Base-by-base conservation (phyloP, 2,797 vertebrate genomes). In the Micromesistius poutassou region DNA sequence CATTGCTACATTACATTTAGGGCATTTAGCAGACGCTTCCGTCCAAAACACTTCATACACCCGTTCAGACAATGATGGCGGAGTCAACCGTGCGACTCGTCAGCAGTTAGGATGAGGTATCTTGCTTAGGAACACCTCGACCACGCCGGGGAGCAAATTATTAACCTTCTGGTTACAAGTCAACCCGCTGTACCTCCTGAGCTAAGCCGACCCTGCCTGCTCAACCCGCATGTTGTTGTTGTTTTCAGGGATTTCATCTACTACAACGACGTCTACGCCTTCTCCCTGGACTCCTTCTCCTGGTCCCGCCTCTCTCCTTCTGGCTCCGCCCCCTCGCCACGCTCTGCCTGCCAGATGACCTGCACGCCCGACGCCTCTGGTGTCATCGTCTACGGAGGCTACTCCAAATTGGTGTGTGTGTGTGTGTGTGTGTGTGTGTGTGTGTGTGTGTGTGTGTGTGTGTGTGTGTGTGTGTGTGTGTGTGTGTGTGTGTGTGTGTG, bases 171-270 rank as follows among this genome's bases (percentile, higher is more conserved):
- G 31, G 31, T 31, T 31, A 31, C 31, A 31, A 4, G 31, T 31
- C 31, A 5, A 4, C 33, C 33, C 5, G 33, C 33, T 6, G 33
- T 5, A 35, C 33, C 33, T 1, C 33, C 33, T 35, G 5, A 6
- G 33, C 33, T 5, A 6, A 35, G 33, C 33, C 33, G 5, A 35
- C 33, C 33, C 33, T 6, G 33, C 42, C 33, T 33, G 6, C 0
- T 30, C 31, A 8, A 28, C n/a, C 36, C 35, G 74, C n/a, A 28
- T 25, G 62, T 12, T 66, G 62, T 66, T 28, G 62, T 28, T n/a
- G 50, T n/a, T 55, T 25, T 25, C 73, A 98, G 98, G 85, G 97
- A 99, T 87, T 99, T 97, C 78, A 93, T 99, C 88, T 99, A 98
- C 88, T 97, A 97, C 91, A 98, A 96, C 0, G 97, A 99, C 0